Evolutionary conservation across 2,113 vertebrate genomes (phyloP).

Genomic region (Hemiprocne comata): DNA sequence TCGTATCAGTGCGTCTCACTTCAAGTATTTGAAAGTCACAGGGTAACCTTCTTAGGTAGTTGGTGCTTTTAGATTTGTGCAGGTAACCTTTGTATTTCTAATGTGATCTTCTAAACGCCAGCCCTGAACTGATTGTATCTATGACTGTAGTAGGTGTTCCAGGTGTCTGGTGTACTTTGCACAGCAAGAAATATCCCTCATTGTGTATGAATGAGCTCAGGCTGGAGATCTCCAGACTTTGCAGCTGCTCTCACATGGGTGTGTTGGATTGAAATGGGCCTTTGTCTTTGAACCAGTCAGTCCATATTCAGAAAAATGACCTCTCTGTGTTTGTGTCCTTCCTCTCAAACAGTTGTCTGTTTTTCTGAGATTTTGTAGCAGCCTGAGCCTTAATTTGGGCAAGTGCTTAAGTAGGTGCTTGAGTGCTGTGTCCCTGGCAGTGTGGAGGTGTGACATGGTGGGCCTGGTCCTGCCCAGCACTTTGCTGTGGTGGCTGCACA

Average conservation of each 20-base stretch:
- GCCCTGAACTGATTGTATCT: neutral
- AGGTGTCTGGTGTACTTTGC: neutral
- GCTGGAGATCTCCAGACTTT: neutral
- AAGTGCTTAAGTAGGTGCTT: slow-evolving; percentile 22
- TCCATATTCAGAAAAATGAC: slow-evolving; percentile 22
- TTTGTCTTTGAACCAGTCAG: slow-evolving; percentile 31
- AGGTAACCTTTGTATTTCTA: neutral
- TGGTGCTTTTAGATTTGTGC: neutral
- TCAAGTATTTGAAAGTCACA: neutral
- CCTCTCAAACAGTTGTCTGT: slow-evolving; percentile 33
- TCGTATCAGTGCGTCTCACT: neutral
- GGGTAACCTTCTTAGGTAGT: neutral
- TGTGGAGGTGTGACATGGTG: neutral
- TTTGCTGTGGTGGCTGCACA: neutral
- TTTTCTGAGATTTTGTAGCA: neutral
- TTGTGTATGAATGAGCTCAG: neutral
- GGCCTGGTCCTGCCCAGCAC: neutral
- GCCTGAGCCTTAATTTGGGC: neutral
- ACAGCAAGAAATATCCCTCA: rapidly evolving
- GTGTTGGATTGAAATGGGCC: neutral
- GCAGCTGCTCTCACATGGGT: neutral
- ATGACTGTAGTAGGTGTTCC: neutral
- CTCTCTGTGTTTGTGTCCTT: slow-evolving; percentile 19
- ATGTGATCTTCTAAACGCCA: neutral
- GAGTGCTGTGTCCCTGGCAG: neutral